These are phyloP conservation scores for Alosa sapidissima DNA, from an alignment of 2,797 vertebrate genomes.

Conservation along the genomic window DNA sequence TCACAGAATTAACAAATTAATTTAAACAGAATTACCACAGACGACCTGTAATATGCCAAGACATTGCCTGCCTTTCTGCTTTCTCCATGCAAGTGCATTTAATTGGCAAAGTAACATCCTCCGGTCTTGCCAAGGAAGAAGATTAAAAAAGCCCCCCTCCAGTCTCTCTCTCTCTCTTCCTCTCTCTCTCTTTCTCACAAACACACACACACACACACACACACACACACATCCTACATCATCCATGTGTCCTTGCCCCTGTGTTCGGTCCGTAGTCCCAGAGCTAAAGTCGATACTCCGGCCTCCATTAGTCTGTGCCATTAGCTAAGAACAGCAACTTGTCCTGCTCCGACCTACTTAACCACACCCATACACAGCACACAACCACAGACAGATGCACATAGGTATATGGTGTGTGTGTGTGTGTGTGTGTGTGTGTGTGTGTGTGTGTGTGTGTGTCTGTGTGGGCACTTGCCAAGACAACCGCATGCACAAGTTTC, in stretches of 20 bases:
- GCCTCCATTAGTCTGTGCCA: slow-evolving; percentile 45
- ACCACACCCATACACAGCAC: slow-evolving; percentile 23
- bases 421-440: too few species aligned
- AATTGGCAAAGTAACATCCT: neutral
- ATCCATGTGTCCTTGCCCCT: slow-evolving; percentile 24
- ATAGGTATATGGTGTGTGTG: too few species aligned
- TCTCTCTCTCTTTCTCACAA: neutral
- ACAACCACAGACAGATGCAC: neutral
- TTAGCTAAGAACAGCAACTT: slow-evolving; percentile 43
- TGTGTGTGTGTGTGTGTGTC: neutral
- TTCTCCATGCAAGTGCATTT: neutral
- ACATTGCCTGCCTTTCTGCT: neutral
- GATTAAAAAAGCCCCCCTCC: slow-evolving; percentile 13
- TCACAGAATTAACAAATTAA: neutral
- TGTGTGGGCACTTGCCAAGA: neutral
- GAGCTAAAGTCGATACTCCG: slow-evolving; percentile 41
- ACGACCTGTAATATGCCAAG: neutral
- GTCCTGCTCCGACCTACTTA: slow-evolving; percentile 47
- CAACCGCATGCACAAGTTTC: neutral
- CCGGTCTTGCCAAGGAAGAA: neutral
- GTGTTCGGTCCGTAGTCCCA: slow-evolving; percentile 31
- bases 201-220: too few species aligned
- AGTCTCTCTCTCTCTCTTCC: neutral
- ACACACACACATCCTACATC: neutral
- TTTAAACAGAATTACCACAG: neutral